phyloP scores from a whole-genome alignment of 2,888 invertebrate genomes.

The Keiferia lycopersicella region DNA sequence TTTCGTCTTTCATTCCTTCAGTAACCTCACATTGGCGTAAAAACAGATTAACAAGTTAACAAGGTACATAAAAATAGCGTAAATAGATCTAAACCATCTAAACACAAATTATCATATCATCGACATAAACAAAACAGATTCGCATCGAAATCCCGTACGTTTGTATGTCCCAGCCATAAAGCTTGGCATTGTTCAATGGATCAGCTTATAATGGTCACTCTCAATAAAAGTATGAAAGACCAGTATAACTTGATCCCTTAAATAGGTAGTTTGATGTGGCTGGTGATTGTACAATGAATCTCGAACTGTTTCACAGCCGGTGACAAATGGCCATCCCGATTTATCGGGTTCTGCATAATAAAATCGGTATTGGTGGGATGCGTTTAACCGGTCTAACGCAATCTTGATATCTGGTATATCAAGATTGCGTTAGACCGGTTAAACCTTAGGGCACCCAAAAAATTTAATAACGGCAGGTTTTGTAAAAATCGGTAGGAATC shows the following conservation, averaged over 20 bases:
- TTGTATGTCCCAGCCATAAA: slow-evolving; percentile 25
- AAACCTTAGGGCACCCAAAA: slow-evolving; percentile 24
- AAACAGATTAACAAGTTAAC: no score
- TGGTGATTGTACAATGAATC: slow-evolving; percentile 36
- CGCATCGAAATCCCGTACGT: neutral
- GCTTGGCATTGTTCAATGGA: slow-evolving; percentile 21
- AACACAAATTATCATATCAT: slow-evolving; percentile 9
- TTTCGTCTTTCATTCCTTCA: no score
- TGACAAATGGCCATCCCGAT: slow-evolving; percentile 51
- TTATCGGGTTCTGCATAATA: slow-evolving; percentile 44
- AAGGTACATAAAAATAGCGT: no score
- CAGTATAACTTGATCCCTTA: no score
- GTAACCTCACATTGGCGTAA: no score
- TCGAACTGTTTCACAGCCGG: slow-evolving; percentile 45
- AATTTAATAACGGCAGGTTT: no score
- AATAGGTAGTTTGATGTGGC: no score
- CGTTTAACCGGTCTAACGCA: slow-evolving; percentile 24
- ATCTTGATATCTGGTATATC: slow-evolving; percentile 37
- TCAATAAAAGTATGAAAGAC: no score
- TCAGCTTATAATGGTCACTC: no score
- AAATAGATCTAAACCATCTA: neutral
- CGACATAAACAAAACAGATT: slow-evolving; percentile 6
- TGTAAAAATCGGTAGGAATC: no score
- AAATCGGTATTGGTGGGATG: slow-evolving; percentile 38
- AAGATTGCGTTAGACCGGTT: no score